Evolutionary conservation across 2,797 vertebrate genomes (phyloP).

Genomic region (Tenualosa ilisha): DNA sequence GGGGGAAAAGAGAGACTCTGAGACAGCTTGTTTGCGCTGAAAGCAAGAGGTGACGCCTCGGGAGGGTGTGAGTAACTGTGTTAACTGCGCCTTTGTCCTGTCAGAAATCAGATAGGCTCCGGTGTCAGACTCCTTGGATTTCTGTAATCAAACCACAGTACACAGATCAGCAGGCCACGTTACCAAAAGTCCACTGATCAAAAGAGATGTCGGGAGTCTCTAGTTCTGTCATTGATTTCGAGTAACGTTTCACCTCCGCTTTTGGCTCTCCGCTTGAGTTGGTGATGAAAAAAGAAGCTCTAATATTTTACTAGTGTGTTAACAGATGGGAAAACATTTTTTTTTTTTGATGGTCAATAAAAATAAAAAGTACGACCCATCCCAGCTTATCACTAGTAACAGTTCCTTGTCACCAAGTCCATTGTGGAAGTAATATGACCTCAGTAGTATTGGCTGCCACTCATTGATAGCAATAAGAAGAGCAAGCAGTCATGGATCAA

Average conservation of each 20-base stretch:
- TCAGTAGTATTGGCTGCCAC: background rate
- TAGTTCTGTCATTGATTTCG: constrained; percentile 14
- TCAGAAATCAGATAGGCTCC: background rate
- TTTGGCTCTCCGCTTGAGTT: background rate
- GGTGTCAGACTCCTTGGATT: background rate
- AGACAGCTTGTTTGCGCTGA: background rate
- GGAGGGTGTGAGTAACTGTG: background rate
- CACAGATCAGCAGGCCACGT: background rate
- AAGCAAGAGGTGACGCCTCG: background rate
- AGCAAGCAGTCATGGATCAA: constrained; percentile 10
- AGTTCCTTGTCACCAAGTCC: background rate
- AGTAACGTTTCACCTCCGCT: background rate
- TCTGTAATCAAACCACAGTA: constrained; percentile 2
- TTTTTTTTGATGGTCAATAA: background rate
- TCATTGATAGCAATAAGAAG: constrained; percentile 9
- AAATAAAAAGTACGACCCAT: background rate
- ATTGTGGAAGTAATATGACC: background rate
- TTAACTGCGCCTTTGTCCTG: constrained; percentile 13
- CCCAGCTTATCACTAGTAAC: background rate
- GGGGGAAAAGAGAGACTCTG: background rate
- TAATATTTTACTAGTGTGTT: background rate
- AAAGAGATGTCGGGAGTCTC: constrained; percentile 9
- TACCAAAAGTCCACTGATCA: background rate
- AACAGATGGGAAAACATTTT: background rate
- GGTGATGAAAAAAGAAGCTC: background rate